phyloP scores from a whole-genome alignment of 2,797 vertebrate genomes.

The Lemur catta region DNA sequence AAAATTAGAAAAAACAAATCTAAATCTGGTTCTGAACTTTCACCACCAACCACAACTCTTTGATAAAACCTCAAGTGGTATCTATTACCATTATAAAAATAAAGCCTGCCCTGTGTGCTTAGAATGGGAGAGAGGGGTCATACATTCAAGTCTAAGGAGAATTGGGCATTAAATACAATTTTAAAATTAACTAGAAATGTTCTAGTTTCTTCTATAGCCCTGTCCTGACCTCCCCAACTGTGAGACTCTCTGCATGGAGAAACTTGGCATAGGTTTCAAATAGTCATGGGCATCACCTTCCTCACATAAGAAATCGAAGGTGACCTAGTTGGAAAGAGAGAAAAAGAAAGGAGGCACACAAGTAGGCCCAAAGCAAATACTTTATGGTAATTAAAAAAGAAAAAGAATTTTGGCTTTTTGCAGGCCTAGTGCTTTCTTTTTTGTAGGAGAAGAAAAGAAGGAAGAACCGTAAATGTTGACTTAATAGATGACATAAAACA shows the following conservation, averaged over 20 bases:
- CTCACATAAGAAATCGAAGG: background rate
- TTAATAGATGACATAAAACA: background rate
- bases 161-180: background rate
- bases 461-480: background rate
- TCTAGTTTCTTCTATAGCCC: background rate
- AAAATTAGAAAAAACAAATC: conserved; percentile 59
- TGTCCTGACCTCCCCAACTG: too few species aligned
- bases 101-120: background rate
- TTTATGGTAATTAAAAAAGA: background rate
- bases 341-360: background rate
- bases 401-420: background rate
- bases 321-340: background rate
- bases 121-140: background rate
- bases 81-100: background rate
- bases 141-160: background rate
- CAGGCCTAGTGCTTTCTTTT: background rate
- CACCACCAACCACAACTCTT: background rate
- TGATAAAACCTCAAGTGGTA: conserved; percentile 30
- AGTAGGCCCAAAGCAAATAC: background rate
- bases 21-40: conserved; percentile 37
- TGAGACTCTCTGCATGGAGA: background rate
- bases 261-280: background rate
- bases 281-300: background rate
- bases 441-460: background rate
- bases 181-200: background rate